A percentile compares a stretch with the other conserved stretches of the same genome.
phyloP scores from a whole-genome alignment of 2,888 invertebrate genomes.

The Nycteola revayana region DNA sequence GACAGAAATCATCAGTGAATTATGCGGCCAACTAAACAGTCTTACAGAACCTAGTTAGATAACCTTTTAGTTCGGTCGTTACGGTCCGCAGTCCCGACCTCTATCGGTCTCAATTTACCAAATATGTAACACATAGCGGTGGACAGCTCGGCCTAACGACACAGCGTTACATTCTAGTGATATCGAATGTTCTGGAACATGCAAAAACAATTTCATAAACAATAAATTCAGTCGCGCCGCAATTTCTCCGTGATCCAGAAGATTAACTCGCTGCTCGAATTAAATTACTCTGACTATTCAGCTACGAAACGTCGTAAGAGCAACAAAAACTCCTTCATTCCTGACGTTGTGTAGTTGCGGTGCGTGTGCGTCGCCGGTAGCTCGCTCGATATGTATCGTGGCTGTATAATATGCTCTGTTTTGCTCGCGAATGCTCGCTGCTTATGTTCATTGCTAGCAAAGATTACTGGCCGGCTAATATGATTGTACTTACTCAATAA shows the following conservation, averaged over 20 bases:
- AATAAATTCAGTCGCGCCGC: conserved; percentile 34
- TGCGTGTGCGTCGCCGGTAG: conserved; percentile 26
- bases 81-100: no score
- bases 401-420: conserved; percentile 26
- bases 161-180: conserved; percentile 17
- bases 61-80: no score
- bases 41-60: no score
- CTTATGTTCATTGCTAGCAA: conserved; percentile 9
- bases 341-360: not conserved
- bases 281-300: conserved; percentile 33
- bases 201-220: conserved; percentile 44
- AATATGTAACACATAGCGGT: no score
- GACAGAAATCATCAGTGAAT: no score
- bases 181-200: conserved; percentile 26
- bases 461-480: conserved; percentile 26
- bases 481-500: conserved; percentile 27
- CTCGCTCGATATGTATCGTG: conserved; percentile 43
- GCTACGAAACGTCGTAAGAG: conserved; percentile 17
- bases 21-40: no score
- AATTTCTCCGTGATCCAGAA: conserved; percentile 39
- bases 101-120: no score
- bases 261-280: conserved; percentile 48
- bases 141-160: no score
- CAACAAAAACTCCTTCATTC: not conserved
- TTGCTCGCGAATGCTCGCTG: conserved; percentile 16